These are phyloP conservation scores for Oostethus manadensis DNA, from an alignment of 2,113 vertebrate species.

Conservation along the genomic window DNA sequence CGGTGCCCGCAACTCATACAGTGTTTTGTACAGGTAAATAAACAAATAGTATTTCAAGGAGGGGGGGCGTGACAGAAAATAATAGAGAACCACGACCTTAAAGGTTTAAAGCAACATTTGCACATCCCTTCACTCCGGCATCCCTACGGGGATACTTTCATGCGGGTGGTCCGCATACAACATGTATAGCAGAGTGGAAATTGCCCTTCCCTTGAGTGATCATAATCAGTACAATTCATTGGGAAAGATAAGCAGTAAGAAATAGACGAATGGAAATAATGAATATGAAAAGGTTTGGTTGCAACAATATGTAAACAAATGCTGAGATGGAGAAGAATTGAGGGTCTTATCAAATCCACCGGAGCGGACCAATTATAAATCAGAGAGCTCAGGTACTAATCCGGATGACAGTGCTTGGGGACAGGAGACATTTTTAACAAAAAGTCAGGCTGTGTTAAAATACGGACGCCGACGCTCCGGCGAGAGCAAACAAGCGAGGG, in stretches of 20 bases:
- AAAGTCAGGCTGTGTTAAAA: slow-evolving; percentile 47
- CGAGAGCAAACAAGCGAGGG: slow-evolving; percentile 28
- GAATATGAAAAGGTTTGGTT: slow-evolving; percentile 16
- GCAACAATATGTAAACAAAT: slow-evolving; percentile 21
- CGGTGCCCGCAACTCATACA: too few species aligned
- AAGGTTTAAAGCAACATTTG: too few species aligned
- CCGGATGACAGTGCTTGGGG: slow-evolving; percentile 49
- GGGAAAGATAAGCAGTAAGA: too few species aligned
- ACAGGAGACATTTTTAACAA: slow-evolving; percentile 45
- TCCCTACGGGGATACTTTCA: too few species aligned
- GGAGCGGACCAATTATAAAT: slow-evolving; percentile 59
- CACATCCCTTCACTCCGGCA: too few species aligned
- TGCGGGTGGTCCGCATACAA: too few species aligned
- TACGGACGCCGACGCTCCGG: slow-evolving; percentile 30
- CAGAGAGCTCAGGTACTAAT: slow-evolving; percentile 56
- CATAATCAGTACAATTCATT: too few species aligned
- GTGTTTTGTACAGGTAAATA: too few species aligned
- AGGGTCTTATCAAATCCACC: slow-evolving; percentile 10
- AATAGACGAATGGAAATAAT: too few species aligned
- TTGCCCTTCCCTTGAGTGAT: slow-evolving; percentile 1
- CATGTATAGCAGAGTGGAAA: not conserved
- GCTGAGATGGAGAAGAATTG: not conserved
- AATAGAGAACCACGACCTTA: too few species aligned
- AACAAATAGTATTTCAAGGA: too few species aligned
- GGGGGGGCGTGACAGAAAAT: too few species aligned